These are phyloP conservation scores for Gopherus flavomarginatus DNA, from an alignment of 2,113 vertebrate genomes.

Conservation along the genomic window DNA sequence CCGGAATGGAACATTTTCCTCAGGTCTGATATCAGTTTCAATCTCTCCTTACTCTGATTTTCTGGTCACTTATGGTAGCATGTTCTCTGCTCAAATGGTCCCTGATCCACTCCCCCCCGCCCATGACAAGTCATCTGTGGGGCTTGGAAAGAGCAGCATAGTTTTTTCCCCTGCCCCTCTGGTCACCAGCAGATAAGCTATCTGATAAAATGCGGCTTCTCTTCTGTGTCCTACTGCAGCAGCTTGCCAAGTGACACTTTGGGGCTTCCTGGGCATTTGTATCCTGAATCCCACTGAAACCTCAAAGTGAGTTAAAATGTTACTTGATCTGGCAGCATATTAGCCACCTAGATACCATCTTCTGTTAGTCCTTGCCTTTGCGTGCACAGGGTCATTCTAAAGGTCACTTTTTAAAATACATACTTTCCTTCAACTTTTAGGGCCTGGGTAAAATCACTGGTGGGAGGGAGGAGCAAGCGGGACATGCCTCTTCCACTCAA, in stretches of 20 bases:
- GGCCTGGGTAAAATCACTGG: not conserved
- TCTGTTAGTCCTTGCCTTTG: not conserved
- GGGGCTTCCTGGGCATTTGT: not conserved
- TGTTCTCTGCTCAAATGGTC: accelerated
- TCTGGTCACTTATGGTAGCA: not conserved
- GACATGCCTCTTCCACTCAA: too few species aligned
- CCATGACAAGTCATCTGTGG: too few species aligned
- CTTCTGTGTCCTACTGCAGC: not conserved
- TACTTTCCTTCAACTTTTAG: not conserved
- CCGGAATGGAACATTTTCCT: not conserved
- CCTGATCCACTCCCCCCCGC: not conserved
- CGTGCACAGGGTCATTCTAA: not conserved
- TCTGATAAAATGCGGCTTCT: not conserved
- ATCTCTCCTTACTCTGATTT: not conserved
- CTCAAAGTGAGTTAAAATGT: not conserved
- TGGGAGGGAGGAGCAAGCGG: too few species aligned
- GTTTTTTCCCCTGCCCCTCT: not conserved
- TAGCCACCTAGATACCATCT: not conserved
- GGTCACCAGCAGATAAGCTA: accelerated
- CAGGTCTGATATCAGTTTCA: not conserved
- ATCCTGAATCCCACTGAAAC: not conserved
- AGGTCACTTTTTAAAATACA: not conserved
- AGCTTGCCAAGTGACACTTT: not conserved
- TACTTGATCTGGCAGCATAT: not conserved
- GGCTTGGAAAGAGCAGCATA: too few species aligned